phyloP scores from a whole-genome alignment of 2,113 vertebrate species.

The Xenopus laevis region DNA sequence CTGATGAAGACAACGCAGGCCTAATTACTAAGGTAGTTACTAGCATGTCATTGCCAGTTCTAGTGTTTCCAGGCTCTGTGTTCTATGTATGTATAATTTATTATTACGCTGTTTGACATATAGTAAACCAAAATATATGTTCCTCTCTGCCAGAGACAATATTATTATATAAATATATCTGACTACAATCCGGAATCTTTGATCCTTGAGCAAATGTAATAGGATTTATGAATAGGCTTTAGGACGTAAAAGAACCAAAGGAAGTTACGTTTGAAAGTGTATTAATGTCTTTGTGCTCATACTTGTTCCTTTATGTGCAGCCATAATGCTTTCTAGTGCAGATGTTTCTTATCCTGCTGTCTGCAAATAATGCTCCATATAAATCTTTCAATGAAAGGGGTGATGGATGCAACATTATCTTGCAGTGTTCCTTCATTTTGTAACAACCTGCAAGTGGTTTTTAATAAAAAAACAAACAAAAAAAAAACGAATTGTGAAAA shows the following conservation, averaged over 20 bases:
- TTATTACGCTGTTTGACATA: background rate
- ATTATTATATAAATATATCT: background rate
- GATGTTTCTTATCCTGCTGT: background rate
- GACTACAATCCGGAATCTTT: conserved; percentile 1
- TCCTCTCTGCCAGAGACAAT: background rate
- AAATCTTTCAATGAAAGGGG: background rate
- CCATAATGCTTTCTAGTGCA: background rate
- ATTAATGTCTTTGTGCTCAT: conserved; percentile 5
- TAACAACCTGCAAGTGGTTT: too few species aligned
- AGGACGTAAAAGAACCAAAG: background rate
- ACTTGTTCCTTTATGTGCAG: background rate
- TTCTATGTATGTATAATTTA: conserved; percentile 6
- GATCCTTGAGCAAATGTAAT: background rate
- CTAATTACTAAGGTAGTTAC: conserved; percentile 29
- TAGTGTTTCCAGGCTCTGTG: background rate
- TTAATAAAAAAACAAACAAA: too few species aligned
- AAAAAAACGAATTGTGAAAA: too few species aligned
- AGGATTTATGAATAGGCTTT: conserved; percentile 17
- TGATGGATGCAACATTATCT: too few species aligned
- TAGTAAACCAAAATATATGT: background rate
- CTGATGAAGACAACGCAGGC: conserved; percentile 73
- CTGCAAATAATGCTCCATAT: background rate
- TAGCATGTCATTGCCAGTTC: background rate
- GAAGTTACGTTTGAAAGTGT: conserved; percentile 8
- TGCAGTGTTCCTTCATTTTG: too few species aligned